Evolutionary conservation across 2,888 invertebrate genomes (phyloP).

Genomic region (Agriopis aurantiaria): DNA sequence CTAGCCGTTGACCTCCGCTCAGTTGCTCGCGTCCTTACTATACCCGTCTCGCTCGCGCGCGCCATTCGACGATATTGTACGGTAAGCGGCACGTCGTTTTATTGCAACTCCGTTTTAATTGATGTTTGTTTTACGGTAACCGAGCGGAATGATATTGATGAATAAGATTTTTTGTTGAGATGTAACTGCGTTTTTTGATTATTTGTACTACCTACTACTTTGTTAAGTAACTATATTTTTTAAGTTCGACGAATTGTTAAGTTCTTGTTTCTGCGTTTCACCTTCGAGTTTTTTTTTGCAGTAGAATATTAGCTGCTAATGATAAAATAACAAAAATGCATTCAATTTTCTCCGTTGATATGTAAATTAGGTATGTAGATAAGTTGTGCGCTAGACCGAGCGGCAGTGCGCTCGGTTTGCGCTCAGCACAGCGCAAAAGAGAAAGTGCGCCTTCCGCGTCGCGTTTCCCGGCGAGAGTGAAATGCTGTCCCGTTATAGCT

Average conservation of each 20-base stretch:
- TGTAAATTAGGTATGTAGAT: slow-evolving; percentile 36
- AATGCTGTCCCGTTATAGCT: slow-evolving; percentile 83
- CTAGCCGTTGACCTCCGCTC: slow-evolving; percentile 87
- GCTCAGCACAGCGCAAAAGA: slow-evolving; percentile 75
- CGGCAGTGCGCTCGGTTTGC: slow-evolving; percentile 46
- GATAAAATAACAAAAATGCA: not conserved
- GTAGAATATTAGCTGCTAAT: not conserved
- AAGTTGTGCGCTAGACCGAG: slow-evolving; percentile 24
- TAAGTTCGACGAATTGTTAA: too few relatives aligned
- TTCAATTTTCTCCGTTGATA: slow-evolving; percentile 6
- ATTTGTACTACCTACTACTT: too few relatives aligned
- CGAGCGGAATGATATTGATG: slow-evolving; percentile 53
- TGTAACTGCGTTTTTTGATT: too few relatives aligned
- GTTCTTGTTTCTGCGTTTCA: too few relatives aligned
- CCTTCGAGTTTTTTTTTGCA: too few relatives aligned
- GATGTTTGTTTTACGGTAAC: slow-evolving; percentile 59
- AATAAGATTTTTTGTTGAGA: slow-evolving; percentile 28
- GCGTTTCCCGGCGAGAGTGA: slow-evolving; percentile 85
- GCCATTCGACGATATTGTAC: slow-evolving; percentile 74
- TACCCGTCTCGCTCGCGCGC: slow-evolving; percentile 72
- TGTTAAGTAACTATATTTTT: too few relatives aligned
- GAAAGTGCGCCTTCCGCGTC: slow-evolving; percentile 84
- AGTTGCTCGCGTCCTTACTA: slow-evolving; percentile 78
- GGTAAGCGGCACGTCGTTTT: slow-evolving; percentile 70
- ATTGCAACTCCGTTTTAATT: slow-evolving; percentile 66